Percentiles rank a stretch among this genome's conserved stretches.
Evolutionary conservation across 2,888 invertebrate species (phyloP).

Genomic region (Diplolepis rosae): DNA sequence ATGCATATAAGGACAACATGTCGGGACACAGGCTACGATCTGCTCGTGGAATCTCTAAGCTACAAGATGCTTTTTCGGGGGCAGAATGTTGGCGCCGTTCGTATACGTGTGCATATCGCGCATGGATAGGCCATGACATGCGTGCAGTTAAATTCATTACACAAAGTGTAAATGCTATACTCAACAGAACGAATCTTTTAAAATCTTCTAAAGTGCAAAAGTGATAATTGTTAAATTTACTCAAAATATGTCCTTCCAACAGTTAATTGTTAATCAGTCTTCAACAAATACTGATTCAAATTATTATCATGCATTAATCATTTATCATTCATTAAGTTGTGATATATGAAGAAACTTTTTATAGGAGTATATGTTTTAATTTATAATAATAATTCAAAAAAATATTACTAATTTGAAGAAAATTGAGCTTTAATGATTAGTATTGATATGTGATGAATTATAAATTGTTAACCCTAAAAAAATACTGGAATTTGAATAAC

Average conservation of each 20-base stretch:
- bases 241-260: neutral
- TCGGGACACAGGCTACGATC: conserved; percentile 38
- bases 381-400: no score
- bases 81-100: conserved; percentile 55
- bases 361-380: no score
- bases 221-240: conserved; percentile 44
- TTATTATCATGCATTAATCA: no score
- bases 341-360: no score
- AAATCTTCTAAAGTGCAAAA: conserved; percentile 36
- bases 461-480: no score
- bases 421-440: no score
- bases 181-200: conserved; percentile 43
- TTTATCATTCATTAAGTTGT: no score
- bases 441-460: no score
- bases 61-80: conserved; percentile 52
- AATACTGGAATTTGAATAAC: no score
- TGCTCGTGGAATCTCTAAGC: conserved; percentile 48
- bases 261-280: neutral
- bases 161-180: conserved; percentile 37
- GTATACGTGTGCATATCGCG: conserved; percentile 39
- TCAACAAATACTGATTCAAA: no score
- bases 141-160: conserved; percentile 27
- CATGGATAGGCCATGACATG: conserved; percentile 32
- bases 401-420: no score
- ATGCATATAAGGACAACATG: conserved; percentile 43